Percentiles rank a stretch among this genome's conserved stretches.
Evolutionary conservation across 2,113 vertebrate genomes (phyloP).

Genomic region (Eolophus roseicapilla): DNA sequence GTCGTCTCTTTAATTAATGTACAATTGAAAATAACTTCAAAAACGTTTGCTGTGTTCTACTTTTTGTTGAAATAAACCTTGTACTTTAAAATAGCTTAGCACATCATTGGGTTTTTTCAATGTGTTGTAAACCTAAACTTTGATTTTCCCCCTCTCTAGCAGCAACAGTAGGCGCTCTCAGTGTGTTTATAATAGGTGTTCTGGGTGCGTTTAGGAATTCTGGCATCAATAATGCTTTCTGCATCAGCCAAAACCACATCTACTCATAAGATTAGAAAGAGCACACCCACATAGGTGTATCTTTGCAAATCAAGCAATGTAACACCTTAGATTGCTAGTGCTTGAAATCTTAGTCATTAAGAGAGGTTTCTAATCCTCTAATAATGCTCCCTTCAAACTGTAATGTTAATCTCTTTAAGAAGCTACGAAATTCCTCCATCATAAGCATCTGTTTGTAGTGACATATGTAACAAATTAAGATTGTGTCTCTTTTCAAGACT

Average conservation of each 20-base stretch:
- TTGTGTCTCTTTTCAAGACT: neutral
- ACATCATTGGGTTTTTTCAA: neutral
- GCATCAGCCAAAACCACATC: slow-evolving; percentile 1
- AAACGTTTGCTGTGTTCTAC: neutral
- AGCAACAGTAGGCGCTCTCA: neutral
- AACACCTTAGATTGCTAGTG: neutral
- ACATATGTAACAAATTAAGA: neutral
- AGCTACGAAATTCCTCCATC: slow-evolving; percentile 22
- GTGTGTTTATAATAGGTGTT: neutral
- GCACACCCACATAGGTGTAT: neutral
- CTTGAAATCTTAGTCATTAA: slow-evolving; percentile 3
- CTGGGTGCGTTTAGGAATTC: slow-evolving; percentile 8
- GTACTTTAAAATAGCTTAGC: neutral
- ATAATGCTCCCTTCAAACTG: slow-evolving; percentile 11
- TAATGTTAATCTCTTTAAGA: slow-evolving; percentile 36
- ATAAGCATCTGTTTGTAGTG: slow-evolving; percentile 14
- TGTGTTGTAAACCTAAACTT: neutral
- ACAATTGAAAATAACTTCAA: neutral
- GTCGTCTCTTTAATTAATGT: neutral
- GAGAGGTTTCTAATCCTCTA: slow-evolving; percentile 40
- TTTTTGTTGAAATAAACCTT: neutral
- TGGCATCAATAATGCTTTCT: neutral
- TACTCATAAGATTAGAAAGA: neutral
- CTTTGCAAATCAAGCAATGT: neutral
- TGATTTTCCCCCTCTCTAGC: neutral